Evolutionary conservation across 92 coral and sea anemone species (phyloP).

Genomic region (Micromussa lordhowensis): DNA sequence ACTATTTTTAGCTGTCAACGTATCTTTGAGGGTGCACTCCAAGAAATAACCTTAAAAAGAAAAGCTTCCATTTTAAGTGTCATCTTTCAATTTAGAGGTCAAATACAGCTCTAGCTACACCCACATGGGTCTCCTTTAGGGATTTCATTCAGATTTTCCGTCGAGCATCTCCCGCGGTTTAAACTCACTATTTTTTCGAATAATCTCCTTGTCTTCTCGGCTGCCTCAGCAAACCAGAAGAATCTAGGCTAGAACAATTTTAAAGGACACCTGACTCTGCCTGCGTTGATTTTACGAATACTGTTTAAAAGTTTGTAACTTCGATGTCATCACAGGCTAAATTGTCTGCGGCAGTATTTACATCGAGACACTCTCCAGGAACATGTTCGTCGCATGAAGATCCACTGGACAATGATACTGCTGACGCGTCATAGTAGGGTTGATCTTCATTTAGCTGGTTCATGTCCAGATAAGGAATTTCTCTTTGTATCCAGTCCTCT

Average conservation of each 20-base stretch:
- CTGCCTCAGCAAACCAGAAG: background rate
- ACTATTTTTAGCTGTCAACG: no score
- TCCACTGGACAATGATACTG: background rate
- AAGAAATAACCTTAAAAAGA: no score
- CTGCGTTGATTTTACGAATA: background rate
- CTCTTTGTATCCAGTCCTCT: conserved; percentile 10
- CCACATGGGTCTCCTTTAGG: no score
- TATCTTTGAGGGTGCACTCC: no score
- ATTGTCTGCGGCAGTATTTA: background rate
- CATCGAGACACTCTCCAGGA: background rate
- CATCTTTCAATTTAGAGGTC: no score
- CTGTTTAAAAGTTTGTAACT: background rate
- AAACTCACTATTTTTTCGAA: no score
- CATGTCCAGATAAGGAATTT: background rate
- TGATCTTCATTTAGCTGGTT: background rate
- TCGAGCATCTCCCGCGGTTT: no score
- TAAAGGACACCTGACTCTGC: background rate
- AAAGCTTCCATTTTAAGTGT: no score
- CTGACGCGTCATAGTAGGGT: background rate
- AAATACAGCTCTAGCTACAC: no score
- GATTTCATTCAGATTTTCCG: no score
- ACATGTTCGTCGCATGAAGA: background rate
- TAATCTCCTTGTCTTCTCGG: no score
- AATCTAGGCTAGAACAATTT: background rate
- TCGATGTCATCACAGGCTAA: background rate